phyloP scores from a whole-genome alignment of 1,140 invertebrate genomes.

The Drosophila kikkawai region DNA sequence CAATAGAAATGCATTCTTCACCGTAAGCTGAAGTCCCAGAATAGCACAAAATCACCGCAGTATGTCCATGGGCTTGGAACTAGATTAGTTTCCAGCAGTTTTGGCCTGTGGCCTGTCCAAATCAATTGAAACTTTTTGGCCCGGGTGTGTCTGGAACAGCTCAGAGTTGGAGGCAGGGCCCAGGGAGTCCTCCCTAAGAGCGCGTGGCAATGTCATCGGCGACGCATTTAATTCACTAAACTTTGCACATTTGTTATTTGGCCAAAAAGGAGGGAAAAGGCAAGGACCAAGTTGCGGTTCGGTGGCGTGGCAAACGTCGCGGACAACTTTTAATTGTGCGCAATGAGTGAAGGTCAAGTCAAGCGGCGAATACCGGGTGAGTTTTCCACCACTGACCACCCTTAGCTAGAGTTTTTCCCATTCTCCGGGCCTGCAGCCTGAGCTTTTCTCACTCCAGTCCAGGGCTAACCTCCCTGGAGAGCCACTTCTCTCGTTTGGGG shows the following conservation, averaged over 20 bases:
- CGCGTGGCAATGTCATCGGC: slow-evolving; percentile 32
- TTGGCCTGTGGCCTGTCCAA: slow-evolving; percentile 14
- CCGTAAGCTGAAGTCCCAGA: not conserved
- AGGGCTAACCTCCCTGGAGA: slow-evolving; percentile 27
- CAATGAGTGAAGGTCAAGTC: slow-evolving; percentile 60
- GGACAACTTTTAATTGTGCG: slow-evolving; percentile 76
- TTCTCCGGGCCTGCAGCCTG: not conserved
- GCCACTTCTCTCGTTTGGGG: slow-evolving; percentile 20
- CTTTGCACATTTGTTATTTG: slow-evolving; percentile 72
- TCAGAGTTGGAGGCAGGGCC: not conserved
- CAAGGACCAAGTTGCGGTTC: slow-evolving; percentile 35
- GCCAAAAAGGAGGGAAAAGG: slow-evolving; percentile 13
- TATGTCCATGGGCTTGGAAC: slow-evolving; percentile 4
- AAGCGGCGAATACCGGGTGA: slow-evolving; percentile 16
- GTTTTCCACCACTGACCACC: slow-evolving; percentile 1
- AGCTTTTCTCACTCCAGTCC: not conserved
- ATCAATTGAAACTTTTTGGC: slow-evolving; percentile 27
- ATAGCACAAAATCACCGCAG: not conserved
- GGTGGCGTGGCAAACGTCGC: slow-evolving; percentile 28
- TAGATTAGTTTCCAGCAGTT: slow-evolving; percentile 33
- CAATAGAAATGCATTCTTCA: not conserved
- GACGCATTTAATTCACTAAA: slow-evolving; percentile 74
- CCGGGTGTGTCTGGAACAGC: slow-evolving; percentile 1
- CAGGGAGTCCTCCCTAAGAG: slow-evolving; percentile 16
- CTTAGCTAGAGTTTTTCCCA: not conserved